A percentile compares a stretch with the other conserved stretches of the same genome.
phyloP scores from a whole-genome alignment of 2,888 invertebrate species.

The Pterostichus niger region DNA sequence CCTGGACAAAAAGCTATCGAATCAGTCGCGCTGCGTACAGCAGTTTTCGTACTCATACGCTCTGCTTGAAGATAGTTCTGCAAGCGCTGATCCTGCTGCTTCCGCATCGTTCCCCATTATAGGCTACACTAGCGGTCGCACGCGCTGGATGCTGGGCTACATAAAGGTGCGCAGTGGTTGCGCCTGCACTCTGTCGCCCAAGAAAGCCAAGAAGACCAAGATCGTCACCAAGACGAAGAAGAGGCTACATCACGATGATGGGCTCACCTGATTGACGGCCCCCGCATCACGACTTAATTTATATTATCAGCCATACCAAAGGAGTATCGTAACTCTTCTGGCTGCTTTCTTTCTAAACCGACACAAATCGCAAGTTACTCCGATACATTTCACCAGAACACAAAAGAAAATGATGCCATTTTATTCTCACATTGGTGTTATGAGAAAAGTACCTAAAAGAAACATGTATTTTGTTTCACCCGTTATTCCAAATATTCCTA shows the following conservation, averaged over 20 bases:
- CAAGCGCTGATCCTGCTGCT: background rate
- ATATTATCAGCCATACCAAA: constrained; percentile 44
- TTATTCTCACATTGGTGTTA: background rate
- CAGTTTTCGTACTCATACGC: constrained; percentile 92
- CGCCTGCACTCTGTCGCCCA: constrained; percentile 87
- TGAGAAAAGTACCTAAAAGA: background rate
- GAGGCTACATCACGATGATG: constrained; percentile 68
- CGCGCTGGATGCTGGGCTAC: constrained; percentile 89
- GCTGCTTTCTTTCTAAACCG: constrained; percentile 17
- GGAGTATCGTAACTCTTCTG: constrained; percentile 1
- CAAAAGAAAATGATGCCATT: background rate
- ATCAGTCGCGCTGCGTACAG: constrained; percentile 89
- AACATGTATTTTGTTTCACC: too few species aligned
- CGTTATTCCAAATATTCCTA: too few species aligned
- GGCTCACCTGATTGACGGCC: constrained; percentile 39
- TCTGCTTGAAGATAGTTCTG: constrained; percentile 81
- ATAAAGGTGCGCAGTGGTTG: constrained; percentile 91
- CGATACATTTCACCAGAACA: background rate
- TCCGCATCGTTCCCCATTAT: constrained; percentile 11
- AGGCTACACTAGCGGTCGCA: constrained; percentile 60
- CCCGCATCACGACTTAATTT: background rate
- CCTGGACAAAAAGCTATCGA: constrained; percentile 84
- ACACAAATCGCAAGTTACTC: background rate
- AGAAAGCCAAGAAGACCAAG: constrained; percentile 77
- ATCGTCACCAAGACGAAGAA: constrained; percentile 61